Percentiles rank a stretch among this genome's conserved stretches.
phyloP scores from a whole-genome alignment of 2,888 invertebrate species.

The Chrysolina oricalcia region DNA sequence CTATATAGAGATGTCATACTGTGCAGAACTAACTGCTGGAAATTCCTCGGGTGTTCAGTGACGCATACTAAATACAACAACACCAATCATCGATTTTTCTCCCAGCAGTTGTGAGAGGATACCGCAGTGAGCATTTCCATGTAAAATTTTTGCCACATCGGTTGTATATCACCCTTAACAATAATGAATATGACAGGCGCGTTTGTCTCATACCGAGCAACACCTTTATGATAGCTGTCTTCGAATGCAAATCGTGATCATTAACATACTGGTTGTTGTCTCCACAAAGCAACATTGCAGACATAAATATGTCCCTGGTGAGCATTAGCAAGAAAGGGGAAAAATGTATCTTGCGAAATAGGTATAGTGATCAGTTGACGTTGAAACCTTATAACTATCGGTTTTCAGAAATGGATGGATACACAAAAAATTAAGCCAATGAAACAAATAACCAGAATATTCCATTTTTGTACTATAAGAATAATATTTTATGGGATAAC shows the following conservation, averaged over 20 bases:
- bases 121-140: neutral
- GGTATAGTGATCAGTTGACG: neutral
- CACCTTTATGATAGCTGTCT: constrained; percentile 61
- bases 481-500: too few species aligned
- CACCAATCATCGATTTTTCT: constrained; percentile 6
- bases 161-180: constrained; percentile 39
- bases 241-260: constrained; percentile 61
- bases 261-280: constrained; percentile 60
- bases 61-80: neutral
- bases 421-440: too few species aligned
- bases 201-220: constrained; percentile 48
- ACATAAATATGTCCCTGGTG: constrained; percentile 32
- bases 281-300: constrained; percentile 51
- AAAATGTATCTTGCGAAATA: neutral
- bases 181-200: constrained; percentile 48
- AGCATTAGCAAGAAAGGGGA: neutral
- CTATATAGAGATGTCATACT: neutral
- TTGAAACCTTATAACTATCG: neutral
- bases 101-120: neutral
- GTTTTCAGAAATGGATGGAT: neutral
- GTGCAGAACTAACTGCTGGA: neutral
- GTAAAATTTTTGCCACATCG: neutral
- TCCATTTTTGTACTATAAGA: too few species aligned
- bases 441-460: too few species aligned
- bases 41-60: neutral